These are phyloP conservation scores for Hipposideros armiger DNA, from an alignment of 2,113 vertebrate genomes.

Conservation along the genomic window DNA sequence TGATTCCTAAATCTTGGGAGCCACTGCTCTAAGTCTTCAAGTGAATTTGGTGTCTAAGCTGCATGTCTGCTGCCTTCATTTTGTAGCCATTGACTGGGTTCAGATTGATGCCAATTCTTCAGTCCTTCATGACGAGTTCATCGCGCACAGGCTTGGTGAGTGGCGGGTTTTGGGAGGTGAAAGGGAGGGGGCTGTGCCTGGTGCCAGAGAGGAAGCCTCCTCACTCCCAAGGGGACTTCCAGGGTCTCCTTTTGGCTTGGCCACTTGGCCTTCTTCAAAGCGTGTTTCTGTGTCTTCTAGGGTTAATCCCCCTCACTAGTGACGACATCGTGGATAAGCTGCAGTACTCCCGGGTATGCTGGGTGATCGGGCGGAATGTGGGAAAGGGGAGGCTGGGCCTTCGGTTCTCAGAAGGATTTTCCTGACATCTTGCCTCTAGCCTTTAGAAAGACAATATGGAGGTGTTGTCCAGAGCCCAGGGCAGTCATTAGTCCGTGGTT, in stretches of 20 bases:
- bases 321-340: slow-evolving; percentile 99
- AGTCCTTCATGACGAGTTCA: slow-evolving; percentile 98
- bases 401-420: neutral
- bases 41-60: neutral
- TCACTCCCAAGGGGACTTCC: neutral
- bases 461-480: neutral
- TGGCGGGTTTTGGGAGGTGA: slow-evolving; percentile 43
- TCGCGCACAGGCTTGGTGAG: slow-evolving; percentile 97
- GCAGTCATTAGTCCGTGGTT: neutral
- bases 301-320: slow-evolving; percentile 97
- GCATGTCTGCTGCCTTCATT: neutral
- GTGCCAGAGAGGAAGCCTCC: neutral
- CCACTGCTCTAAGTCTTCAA: neutral
- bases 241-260: neutral
- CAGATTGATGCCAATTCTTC: slow-evolving; percentile 99
- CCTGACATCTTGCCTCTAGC: neutral
- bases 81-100: slow-evolving; percentile 98
- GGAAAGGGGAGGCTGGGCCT: accelerated
- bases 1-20: neutral
- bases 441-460: neutral
- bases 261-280: neutral
- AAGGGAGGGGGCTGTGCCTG: neutral
- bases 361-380: neutral
- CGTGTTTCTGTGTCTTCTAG: slow-evolving; percentile 82
- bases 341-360: slow-evolving; percentile 95